Evolutionary conservation across 1,140 invertebrate species (phyloP), one percentile per base, ranked within the genome.

Genomic region (Aphis craccivora): DNA sequence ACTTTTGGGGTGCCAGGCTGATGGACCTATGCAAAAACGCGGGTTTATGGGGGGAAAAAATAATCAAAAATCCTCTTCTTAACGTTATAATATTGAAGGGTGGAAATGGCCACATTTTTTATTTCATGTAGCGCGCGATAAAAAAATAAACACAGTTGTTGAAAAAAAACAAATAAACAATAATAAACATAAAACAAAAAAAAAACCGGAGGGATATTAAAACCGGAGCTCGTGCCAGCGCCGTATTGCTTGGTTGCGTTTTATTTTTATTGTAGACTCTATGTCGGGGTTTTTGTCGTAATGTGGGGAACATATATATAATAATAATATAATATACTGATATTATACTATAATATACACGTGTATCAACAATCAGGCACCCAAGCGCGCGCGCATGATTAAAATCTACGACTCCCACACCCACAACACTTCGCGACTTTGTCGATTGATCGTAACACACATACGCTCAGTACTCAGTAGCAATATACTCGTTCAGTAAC

Each of bases 211-310:
- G 81, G 35, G 81, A 40, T 83, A 83, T 40, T 83, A 40, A 83
- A 18, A 5, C 81, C 81, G 37, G 22, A 83, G 60, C 60, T 76
- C 60, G 30, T 76, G 30, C n/a, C n/a, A 76, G 60, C 30, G 14
- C 30, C 60, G 60, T 76, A 76, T 76, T 76, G 60, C 60, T 76
- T 76, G 60, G 60, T n/a, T 76, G 60, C 60, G 60, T 76, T 76
- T 76, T 76, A 76, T 76, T 76, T 76, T 18, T 76, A 76, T 76
- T n/a, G 60, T 76, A 76, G 60, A n/a, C 60, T n/a, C 60, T 14
- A 76, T n/a, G 30, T n/a, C 14, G 60, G 60, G 30, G 60, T 76
- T n/a, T 76, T 76, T n/a, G 30, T 76, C 55, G 55, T 30, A 11
- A n/a, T 76, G 60, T 3, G 60, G 60, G 18, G 30, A 76, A n/a